Base-by-base conservation (phyloP, 2,797 vertebrate species). In the Champsocephalus gunnari region DNA sequence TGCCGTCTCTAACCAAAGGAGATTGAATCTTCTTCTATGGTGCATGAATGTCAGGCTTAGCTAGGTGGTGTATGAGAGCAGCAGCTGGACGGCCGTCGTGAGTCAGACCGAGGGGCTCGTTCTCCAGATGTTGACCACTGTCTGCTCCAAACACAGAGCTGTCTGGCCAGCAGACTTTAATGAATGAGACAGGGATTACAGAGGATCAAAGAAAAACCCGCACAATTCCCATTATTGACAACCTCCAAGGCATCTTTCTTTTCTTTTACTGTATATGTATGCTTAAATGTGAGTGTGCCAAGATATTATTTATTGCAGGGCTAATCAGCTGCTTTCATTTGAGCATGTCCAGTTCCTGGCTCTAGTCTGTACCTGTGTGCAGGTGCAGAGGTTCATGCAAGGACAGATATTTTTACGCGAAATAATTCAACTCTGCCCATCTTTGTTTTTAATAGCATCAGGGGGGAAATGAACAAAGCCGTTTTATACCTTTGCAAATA, bases 81-180 rank as follows among this genome's bases (percentile, higher is more conserved):
- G 71, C 70, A 84, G 71, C 80, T 75, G 67, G 14, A 71, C 48
- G 71, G 73, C 66, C n/a, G 0, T 32, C 49, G 69, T 49, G 59
- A 83, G 68, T 75, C 57, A 75, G 75, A 73, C 81, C 16, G 21
- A 3, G 66, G 43, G 70, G 75, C 61, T 75, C 68, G 68, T 91
- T 93, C 84, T 93, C 92, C 93, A 95, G 92, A 93, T 92, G 93
- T 84, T 92, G 84, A 87, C 88, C 84, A 85, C 48, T 75, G 86
- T 86, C 81, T 86, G 77, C 72, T 89, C 78, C 79, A 83, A 84
- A 86, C 57, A 79, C 75, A 77, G 73, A 75, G 64, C 71, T 19
- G 85, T 92, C 83, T 86, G 77, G 88, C 87, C 84, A 79, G 87
- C 77, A 71, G 79, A 89, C 80, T 89, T 83, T 90, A 88, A 91